A percentile compares a stretch with the other conserved stretches of the same genome.
Conservation (phyloP, 2,888 invertebrate genomes). For the Frankliniella intonsa region DNA sequence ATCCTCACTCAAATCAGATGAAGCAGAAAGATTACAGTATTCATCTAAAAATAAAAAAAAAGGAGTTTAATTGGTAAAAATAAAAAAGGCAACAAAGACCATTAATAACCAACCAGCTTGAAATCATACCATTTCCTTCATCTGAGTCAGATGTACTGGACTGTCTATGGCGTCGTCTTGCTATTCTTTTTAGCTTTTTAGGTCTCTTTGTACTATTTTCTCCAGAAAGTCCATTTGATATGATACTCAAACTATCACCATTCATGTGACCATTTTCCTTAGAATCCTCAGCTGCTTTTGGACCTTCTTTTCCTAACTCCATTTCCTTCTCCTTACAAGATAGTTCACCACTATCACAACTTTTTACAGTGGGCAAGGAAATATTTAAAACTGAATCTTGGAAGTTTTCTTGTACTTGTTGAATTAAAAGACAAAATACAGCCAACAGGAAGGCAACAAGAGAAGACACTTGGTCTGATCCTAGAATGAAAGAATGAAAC, state of each 20-base stretch:
- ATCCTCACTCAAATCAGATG: slow-evolving; percentile 41
- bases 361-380: slow-evolving; percentile 44
- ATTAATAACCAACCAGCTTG: no score
- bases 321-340: neutral
- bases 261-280: slow-evolving; percentile 37
- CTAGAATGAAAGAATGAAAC: slow-evolving; percentile 40
- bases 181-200: slow-evolving; percentile 31
- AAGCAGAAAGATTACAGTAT: slow-evolving; percentile 17
- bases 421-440: slow-evolving; percentile 68
- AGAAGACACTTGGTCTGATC: slow-evolving; percentile 75
- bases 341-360: slow-evolving; percentile 31
- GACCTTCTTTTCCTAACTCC: neutral
- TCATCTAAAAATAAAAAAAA: neutral
- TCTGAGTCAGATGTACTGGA: slow-evolving; percentile 35
- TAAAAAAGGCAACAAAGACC: no score
- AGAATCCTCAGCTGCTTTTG: slow-evolving; percentile 16
- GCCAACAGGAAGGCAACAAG: slow-evolving; percentile 80
- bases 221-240: neutral
- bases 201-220: slow-evolving; percentile 17
- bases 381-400: slow-evolving; percentile 48
- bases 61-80: no score
- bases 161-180: slow-evolving; percentile 34
- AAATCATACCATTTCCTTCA: neutral
- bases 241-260: slow-evolving; percentile 30
- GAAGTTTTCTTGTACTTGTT: slow-evolving; percentile 41